Conservation (phyloP, 2,113 vertebrate species). For the Orycteropus afer region DNA sequence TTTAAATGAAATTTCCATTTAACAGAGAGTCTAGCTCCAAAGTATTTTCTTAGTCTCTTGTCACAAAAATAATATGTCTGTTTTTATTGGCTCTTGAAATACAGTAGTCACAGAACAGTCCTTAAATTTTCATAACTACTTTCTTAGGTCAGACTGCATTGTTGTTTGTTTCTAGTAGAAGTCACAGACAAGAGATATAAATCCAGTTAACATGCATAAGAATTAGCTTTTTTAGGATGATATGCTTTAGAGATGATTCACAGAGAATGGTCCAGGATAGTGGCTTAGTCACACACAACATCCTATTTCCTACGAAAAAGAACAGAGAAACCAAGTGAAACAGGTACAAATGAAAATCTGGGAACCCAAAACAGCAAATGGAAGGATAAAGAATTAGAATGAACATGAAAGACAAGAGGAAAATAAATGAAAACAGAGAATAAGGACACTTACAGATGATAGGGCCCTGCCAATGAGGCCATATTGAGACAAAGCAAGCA, state of each 20-base stretch:
- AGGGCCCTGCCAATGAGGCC: background rate
- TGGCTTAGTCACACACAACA: background rate
- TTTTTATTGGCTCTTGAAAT: slow-evolving; percentile 14
- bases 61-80: slow-evolving; percentile 20
- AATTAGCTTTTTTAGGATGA: background rate
- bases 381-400: background rate
- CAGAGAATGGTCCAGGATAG: background rate
- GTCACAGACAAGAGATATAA: background rate
- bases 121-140: background rate
- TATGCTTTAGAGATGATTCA: background rate
- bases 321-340: background rate
- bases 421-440: background rate
- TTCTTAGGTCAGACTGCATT: background rate
- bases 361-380: background rate
- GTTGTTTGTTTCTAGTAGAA: background rate
- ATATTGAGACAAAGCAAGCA: background rate
- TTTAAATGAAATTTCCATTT: slow-evolving; percentile 35
- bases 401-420: background rate
- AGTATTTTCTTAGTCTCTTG: background rate
- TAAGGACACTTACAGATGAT: background rate
- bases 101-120: background rate
- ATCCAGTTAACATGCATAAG: background rate
- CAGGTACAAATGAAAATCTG: background rate
- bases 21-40: background rate
- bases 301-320: background rate